phyloP scores from a whole-genome alignment of 2,797 vertebrate species.

The Lepilemur septentrionalis region DNA sequence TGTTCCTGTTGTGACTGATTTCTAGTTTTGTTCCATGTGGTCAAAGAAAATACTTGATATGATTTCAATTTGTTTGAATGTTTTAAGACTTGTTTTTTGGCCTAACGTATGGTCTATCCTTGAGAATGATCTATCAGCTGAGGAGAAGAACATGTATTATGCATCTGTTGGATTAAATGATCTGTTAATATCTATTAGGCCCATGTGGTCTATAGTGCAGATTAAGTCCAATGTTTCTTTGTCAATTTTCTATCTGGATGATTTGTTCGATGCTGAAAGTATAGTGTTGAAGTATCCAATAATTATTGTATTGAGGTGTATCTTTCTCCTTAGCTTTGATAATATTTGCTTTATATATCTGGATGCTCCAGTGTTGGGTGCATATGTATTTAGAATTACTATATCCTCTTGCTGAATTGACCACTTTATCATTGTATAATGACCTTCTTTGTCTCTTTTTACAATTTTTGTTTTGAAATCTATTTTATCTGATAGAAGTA shows the following conservation, averaged over 20 bases:
- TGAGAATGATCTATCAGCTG: too few relatives aligned
- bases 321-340: neutral
- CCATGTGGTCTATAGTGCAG: too few relatives aligned
- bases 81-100: too few relatives aligned
- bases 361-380: neutral
- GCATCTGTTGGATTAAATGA: too few relatives aligned
- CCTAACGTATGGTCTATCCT: too few relatives aligned
- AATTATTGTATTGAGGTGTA: neutral
- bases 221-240: too few relatives aligned
- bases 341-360: neutral
- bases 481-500: neutral
- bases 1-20: too few relatives aligned
- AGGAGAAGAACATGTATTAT: too few relatives aligned
- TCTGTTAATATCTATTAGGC: too few relatives aligned
- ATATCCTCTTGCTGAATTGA: neutral
- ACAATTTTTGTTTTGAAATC: neutral
- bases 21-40: too few relatives aligned
- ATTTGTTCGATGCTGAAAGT: neutral
- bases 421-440: neutral
- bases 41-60: too few relatives aligned
- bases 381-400: neutral
- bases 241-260: neutral
- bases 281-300: neutral
- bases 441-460: neutral
- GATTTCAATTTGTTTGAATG: too few relatives aligned